phyloP scores from a whole-genome alignment of 2,797 vertebrate species.

The Distichodus sexfasciatus region DNA sequence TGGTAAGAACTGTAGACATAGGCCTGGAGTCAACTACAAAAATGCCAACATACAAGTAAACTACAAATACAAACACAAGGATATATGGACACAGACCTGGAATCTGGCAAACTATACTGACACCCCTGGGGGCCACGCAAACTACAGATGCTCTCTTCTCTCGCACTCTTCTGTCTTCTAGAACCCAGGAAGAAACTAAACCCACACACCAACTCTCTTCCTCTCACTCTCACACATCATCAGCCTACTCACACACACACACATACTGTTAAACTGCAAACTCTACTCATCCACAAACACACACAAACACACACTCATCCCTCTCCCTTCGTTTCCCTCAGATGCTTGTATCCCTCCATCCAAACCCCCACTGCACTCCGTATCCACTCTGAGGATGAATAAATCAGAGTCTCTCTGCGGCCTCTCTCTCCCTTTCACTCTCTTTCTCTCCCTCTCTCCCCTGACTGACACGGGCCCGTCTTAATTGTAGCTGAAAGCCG shows the following conservation, averaged over 20 bases:
- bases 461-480: slow-evolving; percentile 74
- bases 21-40: no score
- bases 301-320: slow-evolving; percentile 15
- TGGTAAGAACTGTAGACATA: no score
- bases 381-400: slow-evolving; percentile 76
- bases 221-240: background rate
- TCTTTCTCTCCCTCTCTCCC: slow-evolving; percentile 41
- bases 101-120: no score
- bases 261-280: slow-evolving; percentile 15
- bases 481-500: slow-evolving; percentile 80
- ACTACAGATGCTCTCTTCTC: no score
- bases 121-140: no score
- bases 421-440: slow-evolving; percentile 21
- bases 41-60: no score
- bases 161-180: no score
- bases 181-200: no score
- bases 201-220: no score
- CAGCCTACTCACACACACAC: background rate
- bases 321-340: slow-evolving; percentile 42
- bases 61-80: no score
- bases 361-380: slow-evolving; percentile 66
- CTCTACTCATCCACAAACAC: slow-evolving; percentile 4
- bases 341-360: slow-evolving; percentile 56
- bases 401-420: slow-evolving; percentile 65
- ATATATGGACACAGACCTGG: no score